Base-by-base conservation (phyloP, 2,113 vertebrate species). In the Coreoperca whiteheadi region DNA sequence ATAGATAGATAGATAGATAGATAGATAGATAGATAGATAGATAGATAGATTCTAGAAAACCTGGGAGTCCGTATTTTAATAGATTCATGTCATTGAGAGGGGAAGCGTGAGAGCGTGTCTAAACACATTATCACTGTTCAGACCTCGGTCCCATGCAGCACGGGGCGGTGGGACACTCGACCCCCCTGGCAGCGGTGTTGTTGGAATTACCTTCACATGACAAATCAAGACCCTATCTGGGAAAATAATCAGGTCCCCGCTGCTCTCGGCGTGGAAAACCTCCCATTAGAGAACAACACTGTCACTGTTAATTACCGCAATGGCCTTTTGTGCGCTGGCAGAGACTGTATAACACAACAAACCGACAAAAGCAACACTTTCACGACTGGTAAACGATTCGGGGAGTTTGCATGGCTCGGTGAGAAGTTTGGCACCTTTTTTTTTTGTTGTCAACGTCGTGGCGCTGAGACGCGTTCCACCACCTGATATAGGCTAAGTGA, bases 231-330 rank as follows among this genome's bases (percentile, higher is more conserved):
- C 46, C 56, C 66, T 73, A 84, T 89, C 84, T 90, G 89, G 84
- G 60, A 32, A 87, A 85, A 87, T 59, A 85, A 88, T 90, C 81
- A 78, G 61, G 53, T 77, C 8, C 87, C 85, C 48, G 75, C 82
- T 87, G 88, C 69, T 86, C 61, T 66, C 65, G 70, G 79, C 56
- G 87, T 82, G 77, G 56, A 77, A 87, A 91, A 81, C 79, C 9
- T 34, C 64, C 82, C 81, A 83, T 79, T 80, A 82, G 81, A 77
- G 87, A 85, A 72, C 89, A 88, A 87, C 91, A 85, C 69, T 86
- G 86, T 85, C 89, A 82, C 87, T 75, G 88, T 82, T 87, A 81
- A 94, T 94, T 87, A 91, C 75, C 63, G 71, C 87, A 60, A 1
- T 56, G 74, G 76, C 86, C 88, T 90, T 91, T 91, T 90, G 90